phyloP scores from a whole-genome alignment of 2,888 invertebrate species.

The Trachelus stipa region DNA sequence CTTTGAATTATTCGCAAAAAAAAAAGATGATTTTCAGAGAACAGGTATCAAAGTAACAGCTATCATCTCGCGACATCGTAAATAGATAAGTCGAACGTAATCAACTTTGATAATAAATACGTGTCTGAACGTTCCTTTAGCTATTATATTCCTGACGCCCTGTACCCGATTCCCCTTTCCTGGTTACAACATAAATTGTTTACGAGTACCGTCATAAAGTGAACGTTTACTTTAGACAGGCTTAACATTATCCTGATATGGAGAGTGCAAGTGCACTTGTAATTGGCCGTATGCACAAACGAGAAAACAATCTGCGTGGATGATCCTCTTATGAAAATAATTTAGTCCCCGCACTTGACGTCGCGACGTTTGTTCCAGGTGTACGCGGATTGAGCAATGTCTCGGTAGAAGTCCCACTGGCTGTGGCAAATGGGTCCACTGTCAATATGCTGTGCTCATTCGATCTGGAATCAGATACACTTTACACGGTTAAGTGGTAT shows the following conservation, averaged over 20 bases:
- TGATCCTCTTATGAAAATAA: neutral
- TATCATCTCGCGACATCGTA: neutral
- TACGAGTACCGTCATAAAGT: neutral
- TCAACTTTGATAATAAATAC: neutral
- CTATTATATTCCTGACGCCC: neutral
- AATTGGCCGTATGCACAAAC: neutral
- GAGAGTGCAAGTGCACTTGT: neutral
- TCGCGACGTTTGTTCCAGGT: slow-evolving; percentile 41
- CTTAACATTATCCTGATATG: neutral
- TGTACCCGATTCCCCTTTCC: neutral
- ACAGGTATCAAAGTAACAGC: neutral
- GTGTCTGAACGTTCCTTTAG: neutral
- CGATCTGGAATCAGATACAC: slow-evolving; percentile 78
- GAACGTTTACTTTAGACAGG: neutral
- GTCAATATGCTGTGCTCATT: slow-evolving; percentile 81
- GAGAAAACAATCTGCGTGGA: neutral
- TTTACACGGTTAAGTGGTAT: slow-evolving; percentile 88
- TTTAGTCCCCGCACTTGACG: neutral
- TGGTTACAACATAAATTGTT: neutral
- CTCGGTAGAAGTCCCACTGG: slow-evolving; percentile 77
- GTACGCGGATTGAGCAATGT: slow-evolving; percentile 72
- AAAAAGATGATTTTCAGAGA: neutral
- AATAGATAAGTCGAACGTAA: neutral
- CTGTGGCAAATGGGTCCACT: slow-evolving; percentile 78
- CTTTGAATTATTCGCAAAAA: neutral